Evolutionary conservation across 2,113 vertebrate species (phyloP).

Genomic region (Cettia cetti): DNA sequence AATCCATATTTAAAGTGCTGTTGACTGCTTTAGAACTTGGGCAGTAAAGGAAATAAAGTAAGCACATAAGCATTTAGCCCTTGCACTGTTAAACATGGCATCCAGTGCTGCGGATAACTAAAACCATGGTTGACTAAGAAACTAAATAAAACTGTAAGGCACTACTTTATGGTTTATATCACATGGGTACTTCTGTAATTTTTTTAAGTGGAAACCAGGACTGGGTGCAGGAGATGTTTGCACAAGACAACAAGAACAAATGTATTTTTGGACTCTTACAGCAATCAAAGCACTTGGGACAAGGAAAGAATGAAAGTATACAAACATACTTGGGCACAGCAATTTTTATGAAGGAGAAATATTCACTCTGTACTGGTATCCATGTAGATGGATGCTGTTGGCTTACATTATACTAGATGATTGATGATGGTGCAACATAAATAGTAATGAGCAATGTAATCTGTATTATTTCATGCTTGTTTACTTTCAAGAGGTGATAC

Average conservation of each 20-base stretch:
- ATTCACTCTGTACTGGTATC: not conserved
- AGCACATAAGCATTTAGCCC: slow-evolving; percentile 27
- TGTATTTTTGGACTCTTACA: not conserved
- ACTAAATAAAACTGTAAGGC: slow-evolving; percentile 23
- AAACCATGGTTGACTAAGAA: not conserved
- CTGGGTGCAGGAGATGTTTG: not conserved
- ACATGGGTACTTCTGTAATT: not conserved
- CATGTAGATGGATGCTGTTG: not conserved
- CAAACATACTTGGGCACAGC: not conserved
- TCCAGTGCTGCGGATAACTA: not conserved
- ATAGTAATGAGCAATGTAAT: not conserved
- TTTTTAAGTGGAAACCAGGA: not conserved
- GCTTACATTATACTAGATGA: not conserved
- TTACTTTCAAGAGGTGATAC: not conserved
- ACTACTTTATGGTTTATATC: not conserved
- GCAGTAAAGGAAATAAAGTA: slow-evolving; percentile 44
- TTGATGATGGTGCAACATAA: not conserved
- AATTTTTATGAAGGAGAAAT: not conserved
- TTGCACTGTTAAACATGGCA: not conserved
- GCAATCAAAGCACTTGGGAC: not conserved
- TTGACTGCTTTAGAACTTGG: slow-evolving; percentile 42
- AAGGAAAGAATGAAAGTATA: not conserved
- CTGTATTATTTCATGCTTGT: not conserved
- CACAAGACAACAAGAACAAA: not conserved
- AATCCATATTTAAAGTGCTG: slow-evolving; percentile 32